Conservation (phyloP, 2,888 invertebrate genomes). For the Epicampocera succincta region DNA sequence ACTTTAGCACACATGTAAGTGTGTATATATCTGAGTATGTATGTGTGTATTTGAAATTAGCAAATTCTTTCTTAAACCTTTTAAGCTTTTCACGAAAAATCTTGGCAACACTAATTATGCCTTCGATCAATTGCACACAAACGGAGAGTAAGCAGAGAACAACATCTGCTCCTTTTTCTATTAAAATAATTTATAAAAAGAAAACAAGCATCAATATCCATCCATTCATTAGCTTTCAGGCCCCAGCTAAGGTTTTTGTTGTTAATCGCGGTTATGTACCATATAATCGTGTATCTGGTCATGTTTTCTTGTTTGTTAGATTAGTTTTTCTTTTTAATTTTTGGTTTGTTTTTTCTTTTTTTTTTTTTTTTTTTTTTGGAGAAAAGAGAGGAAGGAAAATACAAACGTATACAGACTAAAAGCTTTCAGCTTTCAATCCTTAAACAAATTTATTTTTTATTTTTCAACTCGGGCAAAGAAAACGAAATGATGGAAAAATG, state of each 20-base stretch:
- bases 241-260: constrained; percentile 40
- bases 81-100: background rate
- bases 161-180: constrained; percentile 63
- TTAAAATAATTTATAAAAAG: constrained; percentile 45
- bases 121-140: constrained; percentile 42
- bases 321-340: constrained; percentile 58
- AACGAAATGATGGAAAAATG: constrained; percentile 19
- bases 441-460: constrained; percentile 33
- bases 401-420: constrained; percentile 23
- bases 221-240: constrained; percentile 44
- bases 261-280: constrained; percentile 54
- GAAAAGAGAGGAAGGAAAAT: constrained; percentile 34
- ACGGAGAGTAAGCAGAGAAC: constrained; percentile 26
- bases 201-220: constrained; percentile 19
- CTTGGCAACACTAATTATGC: constrained; percentile 23
- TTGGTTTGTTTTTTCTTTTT: constrained; percentile 42
- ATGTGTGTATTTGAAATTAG: too few relatives aligned
- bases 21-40: too few relatives aligned
- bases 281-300: constrained; percentile 69
- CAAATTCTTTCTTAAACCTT: background rate
- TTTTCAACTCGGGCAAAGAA: constrained; percentile 9
- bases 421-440: constrained; percentile 69
- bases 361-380: constrained; percentile 16
- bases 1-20: too few relatives aligned
- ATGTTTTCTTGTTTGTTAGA: constrained; percentile 69